Base-by-base conservation (phyloP, 2,888 invertebrate genomes). In the Muschampia plurimacula region DNA sequence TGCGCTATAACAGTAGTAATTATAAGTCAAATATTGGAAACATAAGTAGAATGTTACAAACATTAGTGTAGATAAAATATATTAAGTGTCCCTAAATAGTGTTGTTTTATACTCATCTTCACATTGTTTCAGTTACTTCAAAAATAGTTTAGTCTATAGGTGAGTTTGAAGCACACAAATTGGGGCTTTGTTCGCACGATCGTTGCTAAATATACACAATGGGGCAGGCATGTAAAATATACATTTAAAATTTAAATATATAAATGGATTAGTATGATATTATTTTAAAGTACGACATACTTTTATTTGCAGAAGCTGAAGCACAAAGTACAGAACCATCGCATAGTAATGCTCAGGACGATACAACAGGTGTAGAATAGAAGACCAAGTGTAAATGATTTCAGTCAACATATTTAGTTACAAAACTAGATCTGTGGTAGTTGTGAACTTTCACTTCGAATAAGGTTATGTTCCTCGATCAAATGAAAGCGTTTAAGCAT, bases 91-190 rank as follows among this genome's bases (percentile, higher is more conserved):
- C 22, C 64, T 44, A 46, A 64, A 67, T 22, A 66, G 66, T 71
- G 57, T 59, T 65, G 60, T 67, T 72, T 72, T 62, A 72, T 44
- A 72, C 67, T 74, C 78, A 74, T 76, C 80, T 92, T 91, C 84
- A 86, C 84, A 86, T 94, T 93, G 93, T 94, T 94, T 93, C 93
- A 93, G 93, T 91, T 88, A 80, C 91, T 82, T 88, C 92, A 84
- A 94, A 94, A 92, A 79, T 92, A 83, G 78, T 92, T 85, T 93
- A 92, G 86, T 83, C 75, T 75, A 80, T 87, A 82, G 91, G 92
- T 91, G 89, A 92, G 92, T 92, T 75, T 66, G 41, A 60, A 52
- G 46, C 72, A 77, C 78, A 78, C 77, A 80, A 77, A 75, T 74
- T 76, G 78, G n/a, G 57, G 68, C 67, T 71, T 70, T n/a, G 15